Percentiles rank a stretch among this genome's conserved stretches.
Conservation (phyloP, 2,113 vertebrate genomes). For the Zootoca vivipara region DNA sequence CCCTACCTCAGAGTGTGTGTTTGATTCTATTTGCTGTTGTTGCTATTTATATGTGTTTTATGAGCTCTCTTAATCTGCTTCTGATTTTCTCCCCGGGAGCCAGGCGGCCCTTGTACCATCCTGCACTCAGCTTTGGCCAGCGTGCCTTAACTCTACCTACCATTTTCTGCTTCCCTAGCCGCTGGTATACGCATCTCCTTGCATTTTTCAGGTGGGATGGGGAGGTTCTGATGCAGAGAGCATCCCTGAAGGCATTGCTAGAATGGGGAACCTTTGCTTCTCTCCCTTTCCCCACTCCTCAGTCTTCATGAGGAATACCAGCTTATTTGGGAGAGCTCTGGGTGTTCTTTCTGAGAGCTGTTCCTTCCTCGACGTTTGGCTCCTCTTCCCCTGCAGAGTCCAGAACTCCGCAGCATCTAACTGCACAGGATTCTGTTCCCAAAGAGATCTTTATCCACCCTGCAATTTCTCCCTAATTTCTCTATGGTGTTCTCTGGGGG, state of each 20-base stretch:
- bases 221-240: background rate
- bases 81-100: background rate
- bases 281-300: background rate
- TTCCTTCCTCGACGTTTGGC: background rate
- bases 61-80: background rate
- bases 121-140: background rate
- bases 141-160: background rate
- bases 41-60: slow-evolving; percentile 30
- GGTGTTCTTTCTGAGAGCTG: background rate
- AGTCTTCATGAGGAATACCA: background rate
- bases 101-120: background rate
- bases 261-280: background rate
- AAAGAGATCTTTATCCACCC: background rate
- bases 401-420: background rate
- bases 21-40: slow-evolving; percentile 3
- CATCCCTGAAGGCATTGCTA: background rate
- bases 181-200: background rate
- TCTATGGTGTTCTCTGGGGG: background rate
- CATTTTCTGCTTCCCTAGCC: background rate
- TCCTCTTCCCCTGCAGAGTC: background rate
- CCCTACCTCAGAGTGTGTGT: slow-evolving; percentile 33
- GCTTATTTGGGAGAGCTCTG: background rate
- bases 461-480: background rate
- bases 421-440: background rate
- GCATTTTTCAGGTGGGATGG: background rate